phyloP scores from a whole-genome alignment of 1,140 invertebrate species.

The Brachionus paranguensis region DNA sequence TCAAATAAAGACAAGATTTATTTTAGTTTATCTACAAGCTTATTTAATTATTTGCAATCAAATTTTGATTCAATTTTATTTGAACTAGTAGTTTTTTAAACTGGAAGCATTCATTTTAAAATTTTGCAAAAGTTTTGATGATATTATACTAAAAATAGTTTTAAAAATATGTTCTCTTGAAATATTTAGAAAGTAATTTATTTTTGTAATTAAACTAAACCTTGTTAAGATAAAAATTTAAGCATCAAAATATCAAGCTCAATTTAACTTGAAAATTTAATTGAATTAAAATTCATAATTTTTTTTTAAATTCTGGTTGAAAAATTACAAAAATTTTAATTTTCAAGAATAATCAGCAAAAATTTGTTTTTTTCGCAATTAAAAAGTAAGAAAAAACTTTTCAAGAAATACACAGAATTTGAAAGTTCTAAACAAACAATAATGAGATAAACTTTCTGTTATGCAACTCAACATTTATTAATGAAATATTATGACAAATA shows the following conservation, averaged over 20 bases:
- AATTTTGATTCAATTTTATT: too few species aligned
- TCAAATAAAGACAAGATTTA: not conserved
- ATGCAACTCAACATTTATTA: not conserved
- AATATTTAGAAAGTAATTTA: not conserved
- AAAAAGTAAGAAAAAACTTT: not conserved
- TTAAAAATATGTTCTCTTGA: not conserved
- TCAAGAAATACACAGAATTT: not conserved
- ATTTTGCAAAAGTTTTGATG: too few species aligned
- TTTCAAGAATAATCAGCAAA: not conserved
- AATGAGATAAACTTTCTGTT: not conserved
- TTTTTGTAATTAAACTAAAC: not conserved
- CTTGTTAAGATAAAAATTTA: too few species aligned
- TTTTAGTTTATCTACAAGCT: not conserved
- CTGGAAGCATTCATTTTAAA: not conserved
- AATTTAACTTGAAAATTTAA: not conserved
- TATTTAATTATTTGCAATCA: not conserved
- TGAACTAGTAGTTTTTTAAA: not conserved
- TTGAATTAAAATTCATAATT: too few species aligned
- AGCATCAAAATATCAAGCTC: not conserved
- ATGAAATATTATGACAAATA: not conserved
- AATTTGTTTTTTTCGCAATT: not conserved
- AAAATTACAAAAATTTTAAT: not conserved
- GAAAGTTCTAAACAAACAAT: not conserved
- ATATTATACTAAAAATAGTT: not conserved
- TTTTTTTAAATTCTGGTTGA: too few species aligned